phyloP scores from a whole-genome alignment of 1,140 invertebrate species.

The Leguminivora glycinivorella region DNA sequence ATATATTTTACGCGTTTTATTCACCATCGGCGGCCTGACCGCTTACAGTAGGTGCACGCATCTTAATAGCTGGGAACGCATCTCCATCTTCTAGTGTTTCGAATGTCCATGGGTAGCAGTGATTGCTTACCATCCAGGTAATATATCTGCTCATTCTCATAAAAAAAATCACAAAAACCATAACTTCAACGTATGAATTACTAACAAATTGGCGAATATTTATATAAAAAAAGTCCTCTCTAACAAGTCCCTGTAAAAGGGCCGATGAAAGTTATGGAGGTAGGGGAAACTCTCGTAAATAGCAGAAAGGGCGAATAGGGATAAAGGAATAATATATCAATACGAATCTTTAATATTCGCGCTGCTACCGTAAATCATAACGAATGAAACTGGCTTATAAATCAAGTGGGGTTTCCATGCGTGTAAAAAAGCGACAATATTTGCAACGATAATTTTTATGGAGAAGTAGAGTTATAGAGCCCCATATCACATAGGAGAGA shows the following conservation, averaged over 20 bases:
- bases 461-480: neutral
- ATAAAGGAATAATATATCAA: conserved; percentile 79
- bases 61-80: too few relatives aligned
- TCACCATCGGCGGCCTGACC: too few relatives aligned
- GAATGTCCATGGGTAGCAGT: too few relatives aligned
- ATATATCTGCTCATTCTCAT: too few relatives aligned
- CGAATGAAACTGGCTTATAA: conserved; percentile 72
- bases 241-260: conserved; percentile 71
- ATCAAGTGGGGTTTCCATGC: conserved; percentile 56
- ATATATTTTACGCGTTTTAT: too few relatives aligned
- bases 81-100: too few relatives aligned
- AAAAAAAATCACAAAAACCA: neutral
- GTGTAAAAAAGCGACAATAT: conserved; percentile 26
- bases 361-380: conserved; percentile 73
- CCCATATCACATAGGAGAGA: neutral
- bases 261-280: conserved; percentile 74
- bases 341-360: conserved; percentile 78
- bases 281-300: conserved; percentile 72
- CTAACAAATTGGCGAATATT: conserved; percentile 27
- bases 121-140: too few relatives aligned
- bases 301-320: conserved; percentile 72
- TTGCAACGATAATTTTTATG: conserved; percentile 11
- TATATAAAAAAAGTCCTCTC: conserved; percentile 42
- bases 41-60: too few relatives aligned
- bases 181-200: conserved; percentile 12